Conservation (phyloP, 2,888 invertebrate species). For the Leptinotarsa haldemani region DNA sequence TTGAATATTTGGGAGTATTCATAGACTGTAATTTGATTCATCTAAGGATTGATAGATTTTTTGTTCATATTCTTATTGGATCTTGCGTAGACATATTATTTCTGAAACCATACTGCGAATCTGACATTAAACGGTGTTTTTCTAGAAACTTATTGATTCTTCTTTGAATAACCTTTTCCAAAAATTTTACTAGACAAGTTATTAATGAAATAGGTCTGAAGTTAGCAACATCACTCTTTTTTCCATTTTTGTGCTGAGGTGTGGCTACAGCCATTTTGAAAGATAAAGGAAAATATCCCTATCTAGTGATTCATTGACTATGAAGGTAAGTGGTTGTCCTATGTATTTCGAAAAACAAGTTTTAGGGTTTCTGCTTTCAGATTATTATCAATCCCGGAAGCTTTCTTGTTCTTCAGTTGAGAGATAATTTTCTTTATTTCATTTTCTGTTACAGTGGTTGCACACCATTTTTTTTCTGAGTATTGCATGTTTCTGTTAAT, state of each 20-base stretch:
- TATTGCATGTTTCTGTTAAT: no score
- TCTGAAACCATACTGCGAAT: constrained; percentile 18
- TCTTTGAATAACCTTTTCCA: no score
- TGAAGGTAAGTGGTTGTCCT: constrained; percentile 2
- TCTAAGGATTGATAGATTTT: background rate
- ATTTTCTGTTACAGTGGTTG: background rate
- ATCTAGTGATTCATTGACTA: constrained; percentile 22
- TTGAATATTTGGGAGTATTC: no score
- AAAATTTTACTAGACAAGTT: background rate
- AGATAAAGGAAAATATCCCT: constrained; percentile 12
- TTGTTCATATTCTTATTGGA: constrained; percentile 3
- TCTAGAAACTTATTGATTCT: background rate
- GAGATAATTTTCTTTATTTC: constrained; percentile 18
- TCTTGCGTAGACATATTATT: constrained; percentile 8
- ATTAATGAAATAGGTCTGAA: constrained; percentile 16
- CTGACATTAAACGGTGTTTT: background rate
- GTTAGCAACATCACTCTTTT: constrained; percentile 12
- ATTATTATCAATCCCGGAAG: constrained; percentile 14
- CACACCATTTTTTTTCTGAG: background rate
- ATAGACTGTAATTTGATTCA: no score
- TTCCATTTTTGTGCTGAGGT: constrained; percentile 21
- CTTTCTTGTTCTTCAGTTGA: constrained; percentile 19
- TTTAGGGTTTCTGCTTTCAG: constrained; percentile 18
- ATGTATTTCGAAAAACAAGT: constrained; percentile 3
- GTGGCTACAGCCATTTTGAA: constrained; percentile 20